Base-by-base conservation (phyloP, 2,113 vertebrate genomes). In the Miniopterus natalensis region DNA sequence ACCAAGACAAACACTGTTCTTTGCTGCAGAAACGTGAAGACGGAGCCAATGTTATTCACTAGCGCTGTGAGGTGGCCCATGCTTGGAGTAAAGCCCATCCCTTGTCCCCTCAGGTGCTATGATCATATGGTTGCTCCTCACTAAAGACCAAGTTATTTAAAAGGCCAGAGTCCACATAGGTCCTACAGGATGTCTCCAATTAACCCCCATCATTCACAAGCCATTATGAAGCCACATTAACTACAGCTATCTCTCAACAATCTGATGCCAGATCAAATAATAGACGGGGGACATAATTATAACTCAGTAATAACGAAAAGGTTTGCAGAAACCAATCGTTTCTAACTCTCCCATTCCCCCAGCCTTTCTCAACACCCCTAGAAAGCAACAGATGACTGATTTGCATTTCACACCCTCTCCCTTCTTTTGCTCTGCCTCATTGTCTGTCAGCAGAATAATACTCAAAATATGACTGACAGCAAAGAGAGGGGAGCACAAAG, bases 1-100 rank as follows among this genome's bases (percentile, higher is more conserved):
- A 79, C 45, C 77, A 75, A 70, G 21, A 83, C n/a, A 92, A 74
- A 88, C 55, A 21, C 29, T 74, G 45, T 63, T 65, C 8, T 90
- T 94, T 90, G 89, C 88, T 71, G 23, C 10, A 77, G 61, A 95
- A 90, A 88, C 87, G 80, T 96, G 74, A 89, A 96, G 94, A 90
- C 59, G 84, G 70, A 95, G 11, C 27, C 31, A 53, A 0, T 40
- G 8, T 79, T 61, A 36, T 63, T 78, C 57, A 14, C 45, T 40
- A 4, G 61, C 36, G n/a, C 55, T 20, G 0, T 55, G 49, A 14
- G 51, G 29, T 3, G 21, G 68, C 18, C 47, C 10, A 8, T 8
- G 12, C 65, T 29, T 86, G 47, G 51, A 74, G 49, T 42, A 81
- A 75, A 47, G 12, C 31, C 31, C 14, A 55, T 9, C n/a, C 49